These are phyloP conservation scores for Ellobius talpinus DNA, from an alignment of 2,113 vertebrate genomes.

Conservation along the genomic window DNA sequence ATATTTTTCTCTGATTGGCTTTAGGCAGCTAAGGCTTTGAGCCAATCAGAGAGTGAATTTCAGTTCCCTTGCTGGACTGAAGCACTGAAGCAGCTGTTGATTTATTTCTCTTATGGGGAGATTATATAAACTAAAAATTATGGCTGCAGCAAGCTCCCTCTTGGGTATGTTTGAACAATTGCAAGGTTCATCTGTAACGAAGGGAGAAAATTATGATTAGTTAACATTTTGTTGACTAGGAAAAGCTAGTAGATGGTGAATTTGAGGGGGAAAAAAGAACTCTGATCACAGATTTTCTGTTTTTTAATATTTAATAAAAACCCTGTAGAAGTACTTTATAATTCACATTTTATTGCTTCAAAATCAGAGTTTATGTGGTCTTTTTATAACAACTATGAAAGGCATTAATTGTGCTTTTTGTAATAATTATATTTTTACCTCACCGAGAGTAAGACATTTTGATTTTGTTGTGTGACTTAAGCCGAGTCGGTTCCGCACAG, in stretches of 20 bases:
- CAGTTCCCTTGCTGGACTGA: slow-evolving; percentile 28
- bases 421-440: slow-evolving; percentile 43
- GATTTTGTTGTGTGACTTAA: slow-evolving; percentile 57
- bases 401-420: slow-evolving; percentile 59
- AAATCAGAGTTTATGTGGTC: background rate
- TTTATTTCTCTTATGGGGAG: slow-evolving; percentile 76
- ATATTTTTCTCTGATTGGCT: slow-evolving; percentile 79
- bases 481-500: slow-evolving; percentile 55
- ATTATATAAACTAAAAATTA: slow-evolving; percentile 62
- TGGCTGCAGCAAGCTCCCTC: slow-evolving; percentile 78
- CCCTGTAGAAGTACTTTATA: slow-evolving; percentile 51
- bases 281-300: slow-evolving; percentile 3
- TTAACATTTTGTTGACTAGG: background rate
- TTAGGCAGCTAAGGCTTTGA: background rate
- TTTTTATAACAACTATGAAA: background rate
- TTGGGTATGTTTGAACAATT: slow-evolving; percentile 75
- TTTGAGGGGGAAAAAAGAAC: background rate
- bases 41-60: slow-evolving; percentile 79
- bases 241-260: background rate
- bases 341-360: slow-evolving; percentile 36
- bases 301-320: background rate
- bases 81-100: slow-evolving; percentile 75
- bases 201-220: background rate
- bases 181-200: slow-evolving; percentile 64
- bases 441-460: slow-evolving; percentile 44